Evolutionary conservation across 2,797 vertebrate species (phyloP), one percentile per base, ranked within the genome.

Genomic region (Coregonus sp.): DNA sequence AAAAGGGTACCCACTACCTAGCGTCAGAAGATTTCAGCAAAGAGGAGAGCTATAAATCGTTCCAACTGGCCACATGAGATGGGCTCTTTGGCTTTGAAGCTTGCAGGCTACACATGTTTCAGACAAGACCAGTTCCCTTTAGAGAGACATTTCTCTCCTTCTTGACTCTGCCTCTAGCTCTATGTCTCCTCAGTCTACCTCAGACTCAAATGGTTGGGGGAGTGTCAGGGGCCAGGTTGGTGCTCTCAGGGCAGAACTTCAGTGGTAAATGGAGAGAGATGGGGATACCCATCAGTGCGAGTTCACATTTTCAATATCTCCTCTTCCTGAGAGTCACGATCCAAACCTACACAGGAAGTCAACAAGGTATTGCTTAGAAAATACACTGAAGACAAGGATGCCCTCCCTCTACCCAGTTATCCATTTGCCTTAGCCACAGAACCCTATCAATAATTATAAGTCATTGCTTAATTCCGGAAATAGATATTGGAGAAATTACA

Each of bases 1-100:
- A 33, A 66, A 75, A 81, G 79, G 69, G 71, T 47, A 47, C 40
- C 2, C 11, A 47, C 40, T 47, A 65, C 74, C 63, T 59, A 59
- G 56, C 5, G 73, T 79, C 74, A 75, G 72, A 78, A 63, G 78
- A 70, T 84, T 81, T 85, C 73, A 18, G 69, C 37, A 75, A 9
- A 11, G 40, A 47, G 33, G 82, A 78, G 78, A 82, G 84, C 67
- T 25, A 51, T 25, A 83, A 90, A 88, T 83, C 72, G 78, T 79
- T 85, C 71, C 56, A 68, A 81, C 56, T 78, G 75, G 81, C 75
- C 73, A 73, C 18, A 69, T 71, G 78, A 78, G 77, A 78, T 63
- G 9, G 66, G 76, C 52, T 35, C 0, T 63, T 81, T 78, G 80
- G 82, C 86, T 87, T 77, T 78, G 81, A 84, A 81, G 86, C 77